Evolutionary conservation across 1,140 invertebrate genomes (phyloP).

Genomic region (Cyclina sinensis): DNA sequence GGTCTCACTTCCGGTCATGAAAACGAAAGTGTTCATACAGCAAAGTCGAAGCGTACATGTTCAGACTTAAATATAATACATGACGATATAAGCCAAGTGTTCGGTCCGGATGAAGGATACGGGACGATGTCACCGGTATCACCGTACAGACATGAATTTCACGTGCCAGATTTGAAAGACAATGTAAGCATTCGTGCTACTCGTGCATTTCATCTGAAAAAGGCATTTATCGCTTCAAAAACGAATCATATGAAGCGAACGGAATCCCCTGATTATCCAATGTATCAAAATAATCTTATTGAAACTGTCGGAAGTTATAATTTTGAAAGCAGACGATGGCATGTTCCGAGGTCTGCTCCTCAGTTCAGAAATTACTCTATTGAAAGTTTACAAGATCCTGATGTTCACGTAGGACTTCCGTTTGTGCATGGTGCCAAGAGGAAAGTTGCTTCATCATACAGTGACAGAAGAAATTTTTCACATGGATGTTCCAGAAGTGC

Average conservation of each 20-base stretch:
- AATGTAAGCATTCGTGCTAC: slow-evolving; percentile 46
- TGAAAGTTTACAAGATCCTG: slow-evolving; percentile 21
- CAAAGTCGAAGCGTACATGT: background rate
- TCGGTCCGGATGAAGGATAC: slow-evolving; percentile 63
- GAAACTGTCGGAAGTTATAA: slow-evolving; percentile 40
- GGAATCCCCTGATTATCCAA: slow-evolving; percentile 3
- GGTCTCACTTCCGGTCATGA: background rate
- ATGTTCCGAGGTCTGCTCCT: slow-evolving; percentile 39
- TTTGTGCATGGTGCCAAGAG: slow-evolving; percentile 21
- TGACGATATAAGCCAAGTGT: slow-evolving; percentile 60
- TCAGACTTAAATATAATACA: slow-evolving; percentile 6
- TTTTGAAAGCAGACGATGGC: slow-evolving; percentile 17
- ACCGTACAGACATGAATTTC: background rate
- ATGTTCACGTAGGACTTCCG: slow-evolving; percentile 41
- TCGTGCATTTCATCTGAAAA: slow-evolving; percentile 21
- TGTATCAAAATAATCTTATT: background rate
- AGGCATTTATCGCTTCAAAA: slow-evolving; percentile 11
- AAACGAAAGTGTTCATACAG: slow-evolving; percentile 7
- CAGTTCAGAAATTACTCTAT: slow-evolving; percentile 15
- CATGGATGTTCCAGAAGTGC: background rate
- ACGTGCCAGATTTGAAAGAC: slow-evolving; percentile 13
- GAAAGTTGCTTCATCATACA: background rate
- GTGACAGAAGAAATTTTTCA: background rate
- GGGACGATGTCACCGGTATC: slow-evolving; percentile 55
- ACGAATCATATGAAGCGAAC: background rate